Evolutionary conservation across 2,888 invertebrate genomes (phyloP), one percentile per base, ranked within the genome.

Genomic region (Timandra comae): DNA sequence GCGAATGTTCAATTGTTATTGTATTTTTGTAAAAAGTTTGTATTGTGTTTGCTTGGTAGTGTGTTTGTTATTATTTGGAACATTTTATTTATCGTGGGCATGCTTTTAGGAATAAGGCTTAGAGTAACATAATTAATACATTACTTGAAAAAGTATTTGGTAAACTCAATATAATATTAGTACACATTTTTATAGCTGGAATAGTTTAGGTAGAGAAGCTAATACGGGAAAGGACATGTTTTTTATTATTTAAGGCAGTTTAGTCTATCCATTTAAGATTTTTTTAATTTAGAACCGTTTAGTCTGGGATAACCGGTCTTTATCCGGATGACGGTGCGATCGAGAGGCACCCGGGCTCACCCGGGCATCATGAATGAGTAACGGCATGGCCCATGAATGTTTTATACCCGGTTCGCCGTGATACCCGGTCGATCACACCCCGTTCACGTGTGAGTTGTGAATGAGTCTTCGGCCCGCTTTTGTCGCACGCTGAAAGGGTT

Each of bases 301-400:
- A 16, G 6, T 16, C 23, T 20, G 26, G 46, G 55, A 54, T 55
- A 54, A 51, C 52, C 43, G 46, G 34, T 41, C 32, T 42, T 49
- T 58, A 54, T 53, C 54, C 53, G 44, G 47, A 44, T 35, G 46
- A 54, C 55, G 56, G 54, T 48, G 59, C 59, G 66, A 63, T 58
- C 57, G 55, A 45, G 55, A 48, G 49, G 46, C 54, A 42, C 41
- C 39, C 37, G 38, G 56, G 38, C 33, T 56, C 50, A 53, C 56
- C 54, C 62, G 63, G 56, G 59, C 56, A 61, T 61, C 71, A 72
- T 81, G 77, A 81, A 81, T 81, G 74, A 75, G 64, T 79, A 77
- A 78, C 63, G 60, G 52, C 47, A 45, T 43, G 49, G 56, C 52
- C 59, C 69, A 73, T 82, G 79, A 82, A 82, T 82, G 63, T 79